Evolutionary conservation across 53 echinoderm and acorn worm species (phyloP).

Genomic region (Stichopus horrens): DNA sequence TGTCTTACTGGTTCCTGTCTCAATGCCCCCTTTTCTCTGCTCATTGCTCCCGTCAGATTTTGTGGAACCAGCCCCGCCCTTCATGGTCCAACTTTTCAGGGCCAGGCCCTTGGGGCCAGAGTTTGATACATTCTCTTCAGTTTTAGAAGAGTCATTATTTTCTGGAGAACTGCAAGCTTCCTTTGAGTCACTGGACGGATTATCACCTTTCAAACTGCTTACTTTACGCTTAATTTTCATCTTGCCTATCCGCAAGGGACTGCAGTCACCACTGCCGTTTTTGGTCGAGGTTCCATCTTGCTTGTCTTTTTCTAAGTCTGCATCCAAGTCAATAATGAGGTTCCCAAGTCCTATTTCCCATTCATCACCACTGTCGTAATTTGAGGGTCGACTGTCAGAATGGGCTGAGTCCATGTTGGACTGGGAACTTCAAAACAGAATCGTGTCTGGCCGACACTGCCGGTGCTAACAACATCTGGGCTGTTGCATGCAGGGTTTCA

Average conservation of each 20-base stretch:
- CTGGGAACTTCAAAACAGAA: conserved; percentile 38
- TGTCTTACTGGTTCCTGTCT: neutral
- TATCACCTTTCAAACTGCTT: conserved; percentile 79
- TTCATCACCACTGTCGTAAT: conserved; percentile 99
- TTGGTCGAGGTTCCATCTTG: conserved; percentile 68
- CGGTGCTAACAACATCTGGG: conserved; percentile 11
- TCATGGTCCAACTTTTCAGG: neutral
- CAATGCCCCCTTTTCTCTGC: neutral
- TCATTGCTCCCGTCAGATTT: neutral
- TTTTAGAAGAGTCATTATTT: conserved; percentile 4
- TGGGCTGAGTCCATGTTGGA: conserved; percentile 52
- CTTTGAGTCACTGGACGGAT: conserved; percentile 46
- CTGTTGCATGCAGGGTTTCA: neutral
- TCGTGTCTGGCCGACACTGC: neutral
- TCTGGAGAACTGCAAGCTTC: conserved; percentile 12
- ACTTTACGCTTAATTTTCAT: conserved; percentile 99
- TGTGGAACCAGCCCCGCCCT: neutral
- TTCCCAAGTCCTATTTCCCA: conserved; percentile 99
- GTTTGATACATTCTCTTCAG: conserved; percentile 41
- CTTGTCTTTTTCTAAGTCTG: conserved; percentile 95
- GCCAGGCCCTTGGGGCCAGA: neutral
- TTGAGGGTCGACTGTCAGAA: conserved; percentile 45
- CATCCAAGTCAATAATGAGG: conserved; percentile 97
- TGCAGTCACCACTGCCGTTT: conserved; percentile 57
- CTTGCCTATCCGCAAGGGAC: conserved; percentile 95